Base-by-base conservation (phyloP, 2,888 invertebrate species). In the Danaus chrysippus region DNA sequence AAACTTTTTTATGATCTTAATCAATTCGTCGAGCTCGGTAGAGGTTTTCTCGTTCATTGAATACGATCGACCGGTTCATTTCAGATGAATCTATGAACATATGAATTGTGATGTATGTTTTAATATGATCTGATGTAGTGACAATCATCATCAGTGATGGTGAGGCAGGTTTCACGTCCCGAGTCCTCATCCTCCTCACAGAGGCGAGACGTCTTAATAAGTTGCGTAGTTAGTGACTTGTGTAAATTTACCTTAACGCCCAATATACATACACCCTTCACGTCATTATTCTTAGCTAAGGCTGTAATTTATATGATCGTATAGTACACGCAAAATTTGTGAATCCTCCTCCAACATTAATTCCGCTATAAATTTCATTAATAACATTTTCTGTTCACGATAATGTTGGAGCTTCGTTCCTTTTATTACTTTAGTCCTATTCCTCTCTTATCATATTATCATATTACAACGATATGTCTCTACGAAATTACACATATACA, bases 171-270 rank as follows among this genome's bases (percentile, higher is more conserved):
- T 0, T 49, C 60, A 61, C 62, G 62, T 19, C 42, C 54, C 68
- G 69, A 85, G 87, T 86, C 84, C 82, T 77, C 81, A 79, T 79
- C 81, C 78, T 78, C 76, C 70, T 72, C 73, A 71, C 71, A 73
- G 76, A 75, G 77, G 68, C 73, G 78, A 83, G 87, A 88, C 80
- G 86, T 83, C 84, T 85, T 88, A 87, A 89, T 88, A 88, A 87
- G 83, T 87, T 84, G 84, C 84, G 81, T 87, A 84, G 87, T 84
- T 83, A 85, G 77, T 81, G 82, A 77, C 81, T 78, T 81, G 88
- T 84, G 87, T 87, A 89, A 90, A 90, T 90, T 89, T 87, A 87
- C 88, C 86, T 88, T 86, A 78, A 83, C 83, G 81, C 86, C 83
- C 81, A 80, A 85, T 86, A 82, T 83, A 82, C 83, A 74, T 76